Conservation (phyloP, 1,140 invertebrate genomes). For the Lamellibrachia luymesi region DNA sequence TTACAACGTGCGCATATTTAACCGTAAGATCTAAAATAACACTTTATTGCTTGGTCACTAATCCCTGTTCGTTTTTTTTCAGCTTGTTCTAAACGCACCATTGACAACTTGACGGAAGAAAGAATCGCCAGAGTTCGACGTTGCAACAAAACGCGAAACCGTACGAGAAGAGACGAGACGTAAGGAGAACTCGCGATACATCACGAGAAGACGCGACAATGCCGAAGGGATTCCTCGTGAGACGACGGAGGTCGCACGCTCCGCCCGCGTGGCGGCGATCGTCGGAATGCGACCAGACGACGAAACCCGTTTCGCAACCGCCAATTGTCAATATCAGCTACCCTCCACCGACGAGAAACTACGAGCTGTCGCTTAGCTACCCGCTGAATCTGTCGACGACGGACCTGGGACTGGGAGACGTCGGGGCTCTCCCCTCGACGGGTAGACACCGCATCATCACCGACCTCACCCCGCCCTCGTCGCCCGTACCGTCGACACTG, state of each 20-base stretch:
- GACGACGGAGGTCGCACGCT: conserved; percentile 42
- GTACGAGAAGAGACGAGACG: neutral
- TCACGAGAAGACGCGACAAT: conserved; percentile 36
- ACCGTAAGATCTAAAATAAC: neutral
- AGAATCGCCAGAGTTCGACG: neutral
- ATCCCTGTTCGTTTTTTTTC: neutral
- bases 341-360: neutral
- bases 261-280: neutral
- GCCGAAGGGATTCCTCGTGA: conserved; percentile 59
- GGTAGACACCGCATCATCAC: neutral
- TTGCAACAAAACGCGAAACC: neutral
- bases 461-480: neutral
- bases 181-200: neutral
- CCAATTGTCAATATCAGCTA: neutral
- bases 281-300: neutral
- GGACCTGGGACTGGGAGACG: neutral
- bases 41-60: neutral
- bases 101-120: neutral
- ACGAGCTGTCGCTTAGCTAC: neutral
- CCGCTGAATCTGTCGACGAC: neutral
- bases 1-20: neutral
- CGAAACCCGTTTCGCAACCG: neutral
- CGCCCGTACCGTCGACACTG: neutral
- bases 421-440: neutral
- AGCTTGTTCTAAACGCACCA: neutral